A percentile compares a stretch with the other conserved stretches of the same genome.
Conservation (phyloP, 2,113 vertebrate species). For the Procapra przewalskii region DNA sequence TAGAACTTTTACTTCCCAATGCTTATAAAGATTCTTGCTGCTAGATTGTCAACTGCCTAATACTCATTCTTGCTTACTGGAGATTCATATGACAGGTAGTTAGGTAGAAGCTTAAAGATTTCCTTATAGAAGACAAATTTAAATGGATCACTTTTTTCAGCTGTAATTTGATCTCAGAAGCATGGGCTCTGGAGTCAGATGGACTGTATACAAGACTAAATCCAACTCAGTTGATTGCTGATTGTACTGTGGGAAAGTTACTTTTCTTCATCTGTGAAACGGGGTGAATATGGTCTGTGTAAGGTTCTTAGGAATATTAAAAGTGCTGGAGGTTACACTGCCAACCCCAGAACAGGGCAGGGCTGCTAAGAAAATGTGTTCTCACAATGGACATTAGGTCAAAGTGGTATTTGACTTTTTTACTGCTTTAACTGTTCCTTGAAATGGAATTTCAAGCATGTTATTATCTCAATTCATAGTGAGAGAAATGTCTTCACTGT, state of each 20-base stretch:
- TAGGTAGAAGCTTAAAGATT: neutral
- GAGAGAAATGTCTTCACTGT: neutral
- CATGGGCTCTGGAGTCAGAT: neutral
- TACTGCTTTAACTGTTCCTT: neutral
- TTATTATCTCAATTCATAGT: neutral
- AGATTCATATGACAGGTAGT: neutral
- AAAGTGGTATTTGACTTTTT: neutral
- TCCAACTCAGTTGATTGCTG: neutral
- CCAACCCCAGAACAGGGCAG: neutral
- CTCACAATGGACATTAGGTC: neutral
- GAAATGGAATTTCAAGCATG: neutral
- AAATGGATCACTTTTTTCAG: neutral
- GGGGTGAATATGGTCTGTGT: neutral
- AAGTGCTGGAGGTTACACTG: neutral
- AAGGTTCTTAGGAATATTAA: neutral
- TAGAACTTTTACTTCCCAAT: constrained; percentile 22
- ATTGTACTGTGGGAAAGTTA: neutral
- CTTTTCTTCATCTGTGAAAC: neutral
- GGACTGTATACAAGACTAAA: neutral
- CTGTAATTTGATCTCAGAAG: neutral
- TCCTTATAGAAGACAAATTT: neutral
- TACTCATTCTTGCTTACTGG: neutral
- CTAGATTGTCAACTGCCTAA: neutral
- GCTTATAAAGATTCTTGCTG: neutral
- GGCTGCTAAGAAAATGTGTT: constrained; percentile 2